Evolutionary conservation across 2,113 vertebrate genomes (phyloP).

Genomic region (Globicephala melas): DNA sequence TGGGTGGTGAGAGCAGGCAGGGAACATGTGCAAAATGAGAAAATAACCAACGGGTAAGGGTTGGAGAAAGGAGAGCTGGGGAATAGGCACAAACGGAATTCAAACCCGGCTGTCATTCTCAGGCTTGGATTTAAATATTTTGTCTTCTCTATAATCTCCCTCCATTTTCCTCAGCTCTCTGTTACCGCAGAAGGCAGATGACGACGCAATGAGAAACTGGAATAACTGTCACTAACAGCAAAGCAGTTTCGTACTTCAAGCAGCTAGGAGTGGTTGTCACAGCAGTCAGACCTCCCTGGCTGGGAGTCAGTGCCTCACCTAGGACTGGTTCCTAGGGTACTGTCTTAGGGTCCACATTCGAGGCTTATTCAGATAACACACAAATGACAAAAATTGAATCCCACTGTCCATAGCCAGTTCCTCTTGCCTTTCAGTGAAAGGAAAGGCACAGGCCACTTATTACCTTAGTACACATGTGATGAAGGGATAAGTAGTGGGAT

Average conservation of each 20-base stretch:
- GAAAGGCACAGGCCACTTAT: background rate
- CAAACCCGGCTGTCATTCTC: background rate
- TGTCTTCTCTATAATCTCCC: background rate
- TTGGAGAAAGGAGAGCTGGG: too few relatives aligned
- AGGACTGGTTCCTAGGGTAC: background rate
- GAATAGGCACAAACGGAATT: conserved; percentile 15
- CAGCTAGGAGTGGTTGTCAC: background rate
- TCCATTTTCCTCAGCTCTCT: background rate
- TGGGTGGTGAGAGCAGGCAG: background rate
- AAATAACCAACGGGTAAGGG: background rate
- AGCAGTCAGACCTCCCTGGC: background rate
- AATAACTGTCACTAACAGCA: background rate
- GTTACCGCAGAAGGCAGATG: background rate
- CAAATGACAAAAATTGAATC: background rate
- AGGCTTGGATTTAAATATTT: background rate
- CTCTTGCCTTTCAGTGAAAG: background rate
- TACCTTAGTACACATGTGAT: background rate
- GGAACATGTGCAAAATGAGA: background rate
- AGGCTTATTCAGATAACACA: background rate
- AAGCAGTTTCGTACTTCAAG: background rate
- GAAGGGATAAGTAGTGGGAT: background rate
- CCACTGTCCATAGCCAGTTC: background rate
- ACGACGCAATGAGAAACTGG: background rate
- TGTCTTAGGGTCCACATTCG: background rate
- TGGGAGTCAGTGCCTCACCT: background rate